phyloP scores from a whole-genome alignment of 2,113 vertebrate genomes.

The Silurus meridionalis region DNA sequence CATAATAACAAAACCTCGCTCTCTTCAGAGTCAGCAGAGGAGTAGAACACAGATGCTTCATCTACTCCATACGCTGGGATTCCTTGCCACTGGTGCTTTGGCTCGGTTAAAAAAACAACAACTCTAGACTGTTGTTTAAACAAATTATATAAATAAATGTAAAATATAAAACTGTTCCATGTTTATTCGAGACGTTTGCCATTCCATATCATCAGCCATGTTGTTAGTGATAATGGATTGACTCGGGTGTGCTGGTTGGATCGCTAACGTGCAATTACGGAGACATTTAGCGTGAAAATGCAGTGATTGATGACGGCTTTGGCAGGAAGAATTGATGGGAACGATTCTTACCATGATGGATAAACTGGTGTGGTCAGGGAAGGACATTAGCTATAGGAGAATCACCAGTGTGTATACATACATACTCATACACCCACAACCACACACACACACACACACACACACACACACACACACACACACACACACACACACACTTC shows the following conservation, averaged over 20 bases:
- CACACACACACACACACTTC: not conserved
- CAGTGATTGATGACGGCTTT: constrained; percentile 66
- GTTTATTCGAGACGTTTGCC: not conserved
- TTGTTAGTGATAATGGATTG: constrained; percentile 61
- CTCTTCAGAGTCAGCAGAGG: not conserved
- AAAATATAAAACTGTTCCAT: not conserved
- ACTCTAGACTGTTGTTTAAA: not conserved
- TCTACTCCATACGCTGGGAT: not conserved
- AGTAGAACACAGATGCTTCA: not conserved
- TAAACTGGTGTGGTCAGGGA: constrained; percentile 60
- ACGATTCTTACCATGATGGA: constrained; percentile 54
- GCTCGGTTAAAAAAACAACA: not conserved
- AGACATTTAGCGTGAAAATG: constrained; percentile 54
- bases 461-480: not conserved
- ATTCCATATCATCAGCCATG: constrained; percentile 43
- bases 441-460: too few species aligned
- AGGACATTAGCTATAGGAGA: constrained; percentile 51
- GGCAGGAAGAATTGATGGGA: constrained; percentile 58
- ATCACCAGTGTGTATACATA: constrained; percentile 10
- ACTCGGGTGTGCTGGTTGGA: constrained; percentile 54
- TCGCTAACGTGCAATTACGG: constrained; percentile 64
- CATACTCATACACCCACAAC: too few species aligned
- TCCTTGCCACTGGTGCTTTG: not conserved
- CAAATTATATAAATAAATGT: not conserved
- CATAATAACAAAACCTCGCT: not conserved